Conservation (phyloP, 2,888 invertebrate genomes). For the Buathra laborator region DNA sequence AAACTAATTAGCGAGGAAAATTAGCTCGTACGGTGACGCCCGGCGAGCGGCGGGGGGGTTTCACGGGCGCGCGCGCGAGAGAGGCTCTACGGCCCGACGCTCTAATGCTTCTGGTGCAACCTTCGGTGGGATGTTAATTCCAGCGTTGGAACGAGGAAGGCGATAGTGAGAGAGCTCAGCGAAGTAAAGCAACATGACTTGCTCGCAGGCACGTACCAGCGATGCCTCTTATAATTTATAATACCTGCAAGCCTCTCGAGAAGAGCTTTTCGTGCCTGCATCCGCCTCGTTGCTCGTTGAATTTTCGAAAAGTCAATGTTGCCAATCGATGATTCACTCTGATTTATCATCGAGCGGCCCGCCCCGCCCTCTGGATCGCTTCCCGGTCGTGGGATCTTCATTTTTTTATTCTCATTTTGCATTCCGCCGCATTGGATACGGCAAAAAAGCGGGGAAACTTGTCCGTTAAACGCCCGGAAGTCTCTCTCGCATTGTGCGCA, state of each 20-base stretch:
- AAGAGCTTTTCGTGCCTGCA: constrained; percentile 1
- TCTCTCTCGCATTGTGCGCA: neutral
- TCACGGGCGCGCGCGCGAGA: constrained; percentile 15
- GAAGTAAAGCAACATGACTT: constrained; percentile 45
- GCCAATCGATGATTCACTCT: neutral
- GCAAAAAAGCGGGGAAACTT: neutral
- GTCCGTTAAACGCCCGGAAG: neutral
- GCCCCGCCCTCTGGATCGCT: neutral
- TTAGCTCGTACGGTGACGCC: constrained; percentile 68
- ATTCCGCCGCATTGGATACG: neutral
- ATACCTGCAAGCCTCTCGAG: constrained; percentile 27
- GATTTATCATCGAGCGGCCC: neutral
- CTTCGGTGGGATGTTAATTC: constrained; percentile 59
- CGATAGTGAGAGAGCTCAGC: constrained; percentile 8
- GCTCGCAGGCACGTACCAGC: constrained; percentile 49
- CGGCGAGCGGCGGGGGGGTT: constrained; percentile 8
- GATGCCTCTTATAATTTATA: constrained; percentile 58
- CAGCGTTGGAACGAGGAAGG: constrained; percentile 41
- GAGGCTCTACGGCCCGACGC: constrained; percentile 12
- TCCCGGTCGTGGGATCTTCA: neutral
- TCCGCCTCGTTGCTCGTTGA: neutral
- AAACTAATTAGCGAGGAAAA: constrained; percentile 72
- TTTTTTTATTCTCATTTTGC: neutral
- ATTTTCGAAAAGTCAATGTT: constrained; percentile 24
- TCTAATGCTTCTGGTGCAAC: constrained; percentile 46